Evolutionary conservation across 2,888 invertebrate species (phyloP).

Genomic region (Ephialtes manifestator): DNA sequence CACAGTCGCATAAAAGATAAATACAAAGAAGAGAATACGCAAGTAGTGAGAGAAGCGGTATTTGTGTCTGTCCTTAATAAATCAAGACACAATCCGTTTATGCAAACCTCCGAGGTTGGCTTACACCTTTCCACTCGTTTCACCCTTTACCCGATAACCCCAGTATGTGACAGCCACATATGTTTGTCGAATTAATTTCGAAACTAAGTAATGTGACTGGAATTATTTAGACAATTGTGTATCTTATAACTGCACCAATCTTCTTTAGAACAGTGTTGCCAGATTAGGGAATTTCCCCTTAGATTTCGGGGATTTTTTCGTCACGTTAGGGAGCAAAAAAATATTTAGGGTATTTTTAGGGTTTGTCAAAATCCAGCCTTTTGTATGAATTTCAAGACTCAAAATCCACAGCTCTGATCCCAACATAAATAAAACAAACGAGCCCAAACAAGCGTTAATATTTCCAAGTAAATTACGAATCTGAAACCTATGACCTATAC

Average conservation of each 20-base stretch:
- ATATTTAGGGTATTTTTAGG: too few species aligned
- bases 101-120: not conserved
- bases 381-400: too few species aligned
- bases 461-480: too few species aligned
- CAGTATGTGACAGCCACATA: not conserved
- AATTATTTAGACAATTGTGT: not conserved
- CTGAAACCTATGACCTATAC: too few species aligned
- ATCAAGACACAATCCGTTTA: not conserved
- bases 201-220: not conserved
- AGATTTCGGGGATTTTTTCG: too few species aligned
- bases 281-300: too few species aligned
- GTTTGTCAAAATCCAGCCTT: too few species aligned
- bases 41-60: not conserved
- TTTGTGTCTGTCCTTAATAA: slow-evolving; percentile 2
- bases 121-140: not conserved
- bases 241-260: not conserved
- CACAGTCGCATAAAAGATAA: not conserved
- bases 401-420: too few species aligned
- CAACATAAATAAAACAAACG: too few species aligned
- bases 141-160: not conserved
- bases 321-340: too few species aligned
- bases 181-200: not conserved
- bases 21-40: not conserved
- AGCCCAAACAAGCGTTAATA: too few species aligned
- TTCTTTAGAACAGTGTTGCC: too few species aligned